Evolutionary conservation across 1,140 invertebrate genomes (phyloP).

Genomic region (Drosophila nigrodunni): DNA sequence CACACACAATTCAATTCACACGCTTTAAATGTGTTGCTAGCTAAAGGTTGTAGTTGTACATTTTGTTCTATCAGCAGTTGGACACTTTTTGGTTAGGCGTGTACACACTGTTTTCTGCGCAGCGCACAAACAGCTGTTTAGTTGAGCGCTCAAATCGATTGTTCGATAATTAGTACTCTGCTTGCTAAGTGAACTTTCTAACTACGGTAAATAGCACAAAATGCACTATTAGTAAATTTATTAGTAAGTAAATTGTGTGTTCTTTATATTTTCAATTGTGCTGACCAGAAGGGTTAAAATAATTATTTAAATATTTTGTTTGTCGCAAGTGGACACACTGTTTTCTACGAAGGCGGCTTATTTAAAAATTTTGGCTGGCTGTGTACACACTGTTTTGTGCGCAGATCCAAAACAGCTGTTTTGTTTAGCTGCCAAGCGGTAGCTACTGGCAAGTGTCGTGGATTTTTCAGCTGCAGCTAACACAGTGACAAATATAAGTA

Average conservation of each 20-base stretch:
- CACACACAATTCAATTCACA: slow-evolving; percentile 29
- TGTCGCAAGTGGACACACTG: slow-evolving; percentile 9
- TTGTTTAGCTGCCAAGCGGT: slow-evolving; percentile 1
- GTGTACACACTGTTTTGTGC: slow-evolving; percentile 36
- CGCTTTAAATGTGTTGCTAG: slow-evolving; percentile 35
- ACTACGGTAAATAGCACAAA: too few species aligned
- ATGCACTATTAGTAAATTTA: too few species aligned
- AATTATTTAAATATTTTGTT: background rate
- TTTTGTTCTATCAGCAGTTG: too few species aligned
- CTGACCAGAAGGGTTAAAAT: background rate
- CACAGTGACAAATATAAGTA: too few species aligned
- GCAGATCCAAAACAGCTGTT: slow-evolving; percentile 43
- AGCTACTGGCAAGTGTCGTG: background rate
- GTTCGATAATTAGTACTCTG: background rate
- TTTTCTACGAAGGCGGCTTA: too few species aligned
- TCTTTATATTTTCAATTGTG: too few species aligned
- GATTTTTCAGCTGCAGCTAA: too few species aligned
- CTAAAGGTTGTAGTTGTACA: slow-evolving; percentile 4
- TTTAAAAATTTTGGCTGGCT: too few species aligned
- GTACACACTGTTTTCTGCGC: slow-evolving; percentile 32
- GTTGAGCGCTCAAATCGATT: background rate
- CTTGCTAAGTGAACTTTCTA: background rate
- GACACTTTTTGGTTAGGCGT: too few species aligned
- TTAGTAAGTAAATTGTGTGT: too few species aligned
- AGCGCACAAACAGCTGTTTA: slow-evolving; percentile 37